Evolutionary conservation across 2,888 invertebrate species (phyloP), one percentile per base, ranked within the genome.

Genomic region (Galerucella pusilla): DNA sequence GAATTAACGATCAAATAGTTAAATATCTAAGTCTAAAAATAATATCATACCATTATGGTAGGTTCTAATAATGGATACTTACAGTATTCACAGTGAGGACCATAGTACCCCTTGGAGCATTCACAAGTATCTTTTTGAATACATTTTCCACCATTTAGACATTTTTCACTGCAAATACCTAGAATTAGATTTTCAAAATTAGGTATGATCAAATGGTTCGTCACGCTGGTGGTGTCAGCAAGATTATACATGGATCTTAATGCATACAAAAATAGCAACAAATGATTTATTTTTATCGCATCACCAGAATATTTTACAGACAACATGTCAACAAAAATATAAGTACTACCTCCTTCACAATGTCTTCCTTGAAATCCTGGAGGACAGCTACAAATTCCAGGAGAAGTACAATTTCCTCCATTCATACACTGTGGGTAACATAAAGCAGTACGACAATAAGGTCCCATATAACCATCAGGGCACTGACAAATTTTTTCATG

Each of bases 381-480:
- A 14, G 94, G 95, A 84, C 96, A 97, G 77, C 94, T 94, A 86
- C 97, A 97, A 3, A 94, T 90, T 1, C 96, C 96, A 5, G 97
- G 97, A 45, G 95, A 94, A 20, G 96, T 95, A 86, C 97, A 97
- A 85, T 94, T 96, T 10, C 97, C 97, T 7, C 96, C 96, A 87
- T 97, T 96, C 93, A 96, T 93, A 85, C 97, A 97, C 85, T 95
- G 94, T 46, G 97, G 96, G 89, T 96, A 97, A 85, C 97, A 97
- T 57, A 97, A 90, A 52, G 97, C 96, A 78, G 94, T 96, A 84
- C 94, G 92, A 83, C 97, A 97, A 85, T 96, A 94, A 83, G 94
- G 95, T 2, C 97, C 97, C 92, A 96, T 94, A 85, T 96, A 97
- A 9, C 96, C 96, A 84, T 95, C 95, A 45, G 94, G 94, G 87